phyloP scores from a whole-genome alignment of 2,888 invertebrate species.

The Acleris holmiana region DNA sequence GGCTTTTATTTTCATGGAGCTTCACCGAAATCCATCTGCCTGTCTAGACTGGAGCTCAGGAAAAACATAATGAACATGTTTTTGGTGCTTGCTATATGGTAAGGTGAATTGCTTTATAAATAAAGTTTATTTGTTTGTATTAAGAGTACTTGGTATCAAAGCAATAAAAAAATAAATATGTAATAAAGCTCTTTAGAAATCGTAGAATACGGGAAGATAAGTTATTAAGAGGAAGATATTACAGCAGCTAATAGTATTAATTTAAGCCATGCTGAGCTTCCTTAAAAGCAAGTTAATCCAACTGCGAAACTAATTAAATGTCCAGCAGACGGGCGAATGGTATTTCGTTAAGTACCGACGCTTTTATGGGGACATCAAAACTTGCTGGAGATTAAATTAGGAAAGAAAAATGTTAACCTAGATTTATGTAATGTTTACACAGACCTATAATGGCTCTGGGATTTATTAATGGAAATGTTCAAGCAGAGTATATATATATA shows the following conservation, averaged over 20 bases:
- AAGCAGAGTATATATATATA: too few relatives aligned
- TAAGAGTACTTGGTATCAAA: neutral
- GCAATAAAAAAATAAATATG: constrained; percentile 6
- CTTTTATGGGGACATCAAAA: constrained; percentile 37
- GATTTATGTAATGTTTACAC: neutral
- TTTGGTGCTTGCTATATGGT: too few relatives aligned
- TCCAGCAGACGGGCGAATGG: constrained; percentile 47
- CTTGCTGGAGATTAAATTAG: constrained; percentile 19
- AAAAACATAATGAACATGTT: neutral
- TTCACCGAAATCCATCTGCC: constrained; percentile 21
- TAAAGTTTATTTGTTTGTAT: too few relatives aligned
- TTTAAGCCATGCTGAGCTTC: constrained; percentile 26
- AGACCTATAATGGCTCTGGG: neutral
- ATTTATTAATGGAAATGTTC: neutral
- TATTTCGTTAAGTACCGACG: constrained; percentile 46
- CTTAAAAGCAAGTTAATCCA: constrained; percentile 50
- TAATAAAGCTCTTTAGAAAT: constrained; percentile 9
- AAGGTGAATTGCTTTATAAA: too few relatives aligned
- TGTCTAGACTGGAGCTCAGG: constrained; percentile 22
- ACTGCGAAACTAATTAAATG: constrained; percentile 61
- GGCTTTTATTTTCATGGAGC: constrained; percentile 17
- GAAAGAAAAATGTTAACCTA: neutral
- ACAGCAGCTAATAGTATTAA: constrained; percentile 7
- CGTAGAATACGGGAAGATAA: neutral
- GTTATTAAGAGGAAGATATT: constrained; percentile 9